These are phyloP conservation scores for Chironomus tentans DNA, from an alignment of 2,888 invertebrate species.

Conservation along the genomic window DNA sequence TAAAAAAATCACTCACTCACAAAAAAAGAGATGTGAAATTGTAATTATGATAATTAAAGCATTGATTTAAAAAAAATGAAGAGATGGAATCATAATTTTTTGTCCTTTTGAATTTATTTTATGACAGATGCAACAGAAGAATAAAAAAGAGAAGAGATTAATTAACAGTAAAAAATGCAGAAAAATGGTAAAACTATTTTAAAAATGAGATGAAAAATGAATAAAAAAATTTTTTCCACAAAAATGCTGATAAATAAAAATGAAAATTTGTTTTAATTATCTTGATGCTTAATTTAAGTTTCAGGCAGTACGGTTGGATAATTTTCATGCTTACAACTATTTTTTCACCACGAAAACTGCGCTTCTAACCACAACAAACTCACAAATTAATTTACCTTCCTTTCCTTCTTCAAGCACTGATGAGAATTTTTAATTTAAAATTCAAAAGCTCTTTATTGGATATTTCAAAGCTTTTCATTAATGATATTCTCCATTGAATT, in stretches of 20 bases:
- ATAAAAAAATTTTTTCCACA: slow-evolving; percentile 17
- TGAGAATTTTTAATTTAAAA: too few species aligned
- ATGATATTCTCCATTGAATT: too few species aligned
- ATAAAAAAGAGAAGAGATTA: background rate
- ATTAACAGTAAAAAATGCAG: slow-evolving; percentile 2
- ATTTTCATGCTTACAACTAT: too few species aligned
- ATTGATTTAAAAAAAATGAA: background rate
- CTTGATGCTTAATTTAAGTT: background rate
- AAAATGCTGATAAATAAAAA: slow-evolving; percentile 5
- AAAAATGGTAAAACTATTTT: slow-evolving; percentile 18
- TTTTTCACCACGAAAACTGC: background rate
- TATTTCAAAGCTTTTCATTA: too few species aligned
- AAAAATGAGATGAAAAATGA: slow-evolving; percentile 10
- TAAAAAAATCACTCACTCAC: background rate
- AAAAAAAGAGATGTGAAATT: background rate
- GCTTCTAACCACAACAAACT: too few species aligned
- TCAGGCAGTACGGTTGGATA: too few species aligned
- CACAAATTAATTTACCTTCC: too few species aligned
- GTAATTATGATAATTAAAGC: background rate
- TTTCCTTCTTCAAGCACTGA: too few species aligned
- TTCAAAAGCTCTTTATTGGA: too few species aligned
- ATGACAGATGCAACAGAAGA: background rate
- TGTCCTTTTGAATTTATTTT: background rate
- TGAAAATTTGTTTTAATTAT: background rate
- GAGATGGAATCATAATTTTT: background rate